A percentile compares a stretch with the other conserved stretches of the same genome.
phyloP scores from a whole-genome alignment of 2,113 vertebrate genomes.

The Callionymus lyra region DNA sequence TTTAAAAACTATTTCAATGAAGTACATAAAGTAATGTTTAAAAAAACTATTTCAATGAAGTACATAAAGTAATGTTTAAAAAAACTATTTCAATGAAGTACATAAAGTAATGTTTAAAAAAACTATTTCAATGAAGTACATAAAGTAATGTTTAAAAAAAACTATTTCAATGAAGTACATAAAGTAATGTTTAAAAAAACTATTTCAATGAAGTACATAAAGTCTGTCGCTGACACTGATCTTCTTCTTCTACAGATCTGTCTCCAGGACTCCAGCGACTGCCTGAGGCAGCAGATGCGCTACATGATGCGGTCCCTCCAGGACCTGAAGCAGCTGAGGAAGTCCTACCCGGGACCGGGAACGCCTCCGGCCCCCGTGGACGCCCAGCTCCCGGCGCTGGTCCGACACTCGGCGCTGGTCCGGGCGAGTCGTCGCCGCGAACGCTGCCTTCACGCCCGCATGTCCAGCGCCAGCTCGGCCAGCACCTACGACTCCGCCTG shows the following conservation, averaged over 20 bases:
- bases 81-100: too few relatives aligned
- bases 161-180: too few relatives aligned
- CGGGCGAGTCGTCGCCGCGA: constrained; percentile 48
- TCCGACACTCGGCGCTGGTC: constrained; percentile 30
- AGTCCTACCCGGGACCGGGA: constrained; percentile 37
- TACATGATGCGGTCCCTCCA: constrained; percentile 73
- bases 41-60: too few relatives aligned
- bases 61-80: too few relatives aligned
- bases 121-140: too few relatives aligned
- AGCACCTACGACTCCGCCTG: constrained; percentile 79
- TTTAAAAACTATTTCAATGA: too few relatives aligned
- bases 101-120: too few relatives aligned
- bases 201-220: too few relatives aligned
- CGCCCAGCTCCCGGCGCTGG: constrained; percentile 29
- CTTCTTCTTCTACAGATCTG: constrained; percentile 63
- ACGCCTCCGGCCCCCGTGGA: constrained; percentile 20
- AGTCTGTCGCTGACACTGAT: constrained; percentile 15
- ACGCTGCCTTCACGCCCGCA: constrained; percentile 45
- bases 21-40: too few relatives aligned
- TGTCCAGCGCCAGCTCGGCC: constrained; percentile 70
- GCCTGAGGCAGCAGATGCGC: constrained; percentile 70
- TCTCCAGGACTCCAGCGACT: constrained; percentile 66
- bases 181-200: too few relatives aligned
- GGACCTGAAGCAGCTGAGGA: constrained; percentile 62
- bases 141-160: too few relatives aligned